Conservation (phyloP, 2,797 vertebrate species). For the Borostomias antarcticus region DNA sequence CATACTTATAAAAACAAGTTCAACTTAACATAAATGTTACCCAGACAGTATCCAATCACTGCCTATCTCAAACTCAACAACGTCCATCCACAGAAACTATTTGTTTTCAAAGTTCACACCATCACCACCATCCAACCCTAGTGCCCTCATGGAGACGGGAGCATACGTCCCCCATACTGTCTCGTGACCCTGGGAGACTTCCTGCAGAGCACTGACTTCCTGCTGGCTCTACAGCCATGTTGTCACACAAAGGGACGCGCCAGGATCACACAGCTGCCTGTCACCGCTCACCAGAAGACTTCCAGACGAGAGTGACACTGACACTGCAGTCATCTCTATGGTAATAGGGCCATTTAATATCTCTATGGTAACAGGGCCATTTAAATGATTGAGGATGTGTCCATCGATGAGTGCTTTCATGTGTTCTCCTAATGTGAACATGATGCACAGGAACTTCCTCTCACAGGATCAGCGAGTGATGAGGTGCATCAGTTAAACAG, state of each 20-base stretch:
- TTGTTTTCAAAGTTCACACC: conserved; percentile 13
- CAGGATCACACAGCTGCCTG: conserved; percentile 27
- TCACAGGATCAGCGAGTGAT: conserved; percentile 14
- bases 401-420: conserved; percentile 48
- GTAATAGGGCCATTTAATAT: conserved; percentile 52
- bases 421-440: conserved; percentile 45
- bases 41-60: too few species aligned
- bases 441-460: conserved; percentile 26
- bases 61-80: too few species aligned
- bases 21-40: too few species aligned
- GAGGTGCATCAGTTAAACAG: conserved; percentile 22
- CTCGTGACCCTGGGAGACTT: conserved; percentile 43
- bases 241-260: conserved; percentile 23
- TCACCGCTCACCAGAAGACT: conserved; percentile 20
- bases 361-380: conserved; percentile 47
- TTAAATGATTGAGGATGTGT: conserved; percentile 58
- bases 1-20: too few species aligned
- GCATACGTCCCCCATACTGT: conserved; percentile 47
- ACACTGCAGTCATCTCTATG: conserved; percentile 35
- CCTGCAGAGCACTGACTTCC: conserved; percentile 23
- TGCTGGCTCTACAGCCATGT: conserved; percentile 33
- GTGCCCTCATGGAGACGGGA: conserved; percentile 29
- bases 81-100: background rate
- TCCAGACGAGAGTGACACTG: conserved; percentile 42
- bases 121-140: conserved; percentile 12